Evolutionary conservation across 2,888 invertebrate species (phyloP).

Genomic region (Drymonia ruficornis): DNA sequence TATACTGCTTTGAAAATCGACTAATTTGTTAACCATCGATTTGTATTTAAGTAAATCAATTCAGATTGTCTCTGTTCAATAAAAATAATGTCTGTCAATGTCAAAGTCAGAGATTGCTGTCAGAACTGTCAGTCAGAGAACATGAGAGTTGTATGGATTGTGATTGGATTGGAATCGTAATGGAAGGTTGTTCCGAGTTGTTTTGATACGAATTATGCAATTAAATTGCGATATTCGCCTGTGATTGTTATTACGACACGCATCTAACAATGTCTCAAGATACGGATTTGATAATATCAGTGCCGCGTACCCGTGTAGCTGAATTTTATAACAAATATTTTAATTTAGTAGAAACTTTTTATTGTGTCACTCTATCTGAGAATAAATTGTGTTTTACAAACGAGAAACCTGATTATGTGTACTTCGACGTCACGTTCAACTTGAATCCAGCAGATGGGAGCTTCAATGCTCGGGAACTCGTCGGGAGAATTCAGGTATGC

Average conservation of each 20-base stretch:
- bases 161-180: conserved; percentile 21
- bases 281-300: conserved; percentile 68
- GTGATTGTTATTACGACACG: conserved; percentile 49
- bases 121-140: no score
- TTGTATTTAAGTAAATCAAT: no score
- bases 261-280: conserved; percentile 73
- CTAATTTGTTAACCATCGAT: no score
- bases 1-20: no score
- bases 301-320: conserved; percentile 71
- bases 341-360: conserved; percentile 81
- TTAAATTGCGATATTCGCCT: conserved; percentile 58
- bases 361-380: conserved; percentile 77
- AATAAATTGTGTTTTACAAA: conserved; percentile 61
- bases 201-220: conserved; percentile 74
- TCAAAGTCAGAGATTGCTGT: no score
- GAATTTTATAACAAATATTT: conserved; percentile 77
- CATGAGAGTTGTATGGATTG: no score
- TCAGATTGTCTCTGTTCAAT: no score
- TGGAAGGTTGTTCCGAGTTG: conserved; percentile 49
- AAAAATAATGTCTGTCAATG: no score
- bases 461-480: conserved; percentile 69
- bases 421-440: conserved; percentile 75
- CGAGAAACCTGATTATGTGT: conserved; percentile 70
- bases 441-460: conserved; percentile 72
- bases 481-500: conserved; percentile 73